Evolutionary conservation across 64 coral and sea anemone genomes (phyloP), one percentile per base, ranked within the genome.

Genomic region (Porites lutea): DNA sequence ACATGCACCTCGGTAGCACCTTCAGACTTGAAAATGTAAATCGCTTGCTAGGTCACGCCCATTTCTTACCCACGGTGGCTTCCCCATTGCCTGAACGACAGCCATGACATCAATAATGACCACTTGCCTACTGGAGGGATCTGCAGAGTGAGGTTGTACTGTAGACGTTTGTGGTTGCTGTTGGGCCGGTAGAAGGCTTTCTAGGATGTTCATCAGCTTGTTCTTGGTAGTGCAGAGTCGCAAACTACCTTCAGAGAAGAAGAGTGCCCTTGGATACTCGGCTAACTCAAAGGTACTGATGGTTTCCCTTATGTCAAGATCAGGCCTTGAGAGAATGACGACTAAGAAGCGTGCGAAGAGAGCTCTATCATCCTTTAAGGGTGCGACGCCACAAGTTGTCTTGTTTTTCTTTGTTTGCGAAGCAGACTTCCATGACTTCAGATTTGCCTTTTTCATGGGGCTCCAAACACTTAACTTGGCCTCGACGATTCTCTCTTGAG

Each of bases 261-360:
- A 78, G 2, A 89, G 55, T 6, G 87, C 73, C 78, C 87, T 66
- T 1, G 87, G 87, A 23, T 62, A 77, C 73, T n/a, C 51, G 47
- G 72, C 54, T 9, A 89, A 74, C 59, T 89, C 87, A 77, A 89
- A 78, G 16, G 77, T 15, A 20, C 73, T 89, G 13, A 89, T 89
- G 87, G 72, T 89, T 52, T 78, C 87, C 61, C 78, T 89, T 19
- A 89, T 4, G 64, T 89, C 87, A 77, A 89, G 23, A 5, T 89
- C 87, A 59, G 74, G 72, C 63, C 87, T 21, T 16, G 87, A 89
- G 48, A 89, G 87, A 77, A 78, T 73, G 14, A 79, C 46, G 3
- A 89, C 87, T 5, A 89, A 59, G 43, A 89, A 89, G 6, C 87
- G 73, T 45, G 87, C 87, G 65, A 89, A 89, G 19, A 78, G 23